Base-by-base conservation (phyloP, 2,888 invertebrate species). In the Caenorhabditis afra region DNA sequence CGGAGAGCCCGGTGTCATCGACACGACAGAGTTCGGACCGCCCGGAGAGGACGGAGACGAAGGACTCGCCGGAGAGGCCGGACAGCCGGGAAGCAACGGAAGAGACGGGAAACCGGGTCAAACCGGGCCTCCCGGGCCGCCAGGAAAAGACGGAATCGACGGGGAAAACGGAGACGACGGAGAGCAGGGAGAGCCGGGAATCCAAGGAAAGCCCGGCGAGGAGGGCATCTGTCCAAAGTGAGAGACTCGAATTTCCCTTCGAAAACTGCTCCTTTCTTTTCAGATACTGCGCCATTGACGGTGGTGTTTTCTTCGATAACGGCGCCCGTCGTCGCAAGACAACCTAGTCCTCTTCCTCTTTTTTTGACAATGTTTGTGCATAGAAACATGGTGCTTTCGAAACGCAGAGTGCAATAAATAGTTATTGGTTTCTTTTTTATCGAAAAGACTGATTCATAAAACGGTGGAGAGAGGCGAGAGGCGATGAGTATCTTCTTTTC, bases 191-290 rank as follows among this genome's bases (percentile, higher is more conserved):
- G 78, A 73, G 29, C 64, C 70, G 12, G 84, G 82, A 70, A 68
- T 75, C 52, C 75, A 73, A 44, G 82, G 85, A 58, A 75, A 71
- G 58, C 80, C 82, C 14, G 82, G 84, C 73, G 75, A 83, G 59
- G 62, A 71, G 22, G 82, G 82, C 65, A 81, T 81, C 41, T 81
- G 81, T 55, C 81, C 79, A 45, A 77, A 71, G 76, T 70, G 18
- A 62, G 68, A n/a, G n/a, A n/a, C n/a, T n/a, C n/a, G n/a, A n/a
- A n/a, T n/a, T n/a, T n/a, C 14, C 35, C 45, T 45, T 18, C 41
- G 29, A 22, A 10, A 41, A 29, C 29, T 7, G 7, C n/a, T 29
- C 29, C 7, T 29, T 29, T 29, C 29, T 29, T 57, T 76, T 41
- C 64, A 78, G 74, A 53, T 81, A 81, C 39, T 79, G 81, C 44